Percentiles rank a stretch among this genome's conserved stretches.
Conservation (phyloP, 2,797 vertebrate species). For the Enteromius mattozi region DNA sequence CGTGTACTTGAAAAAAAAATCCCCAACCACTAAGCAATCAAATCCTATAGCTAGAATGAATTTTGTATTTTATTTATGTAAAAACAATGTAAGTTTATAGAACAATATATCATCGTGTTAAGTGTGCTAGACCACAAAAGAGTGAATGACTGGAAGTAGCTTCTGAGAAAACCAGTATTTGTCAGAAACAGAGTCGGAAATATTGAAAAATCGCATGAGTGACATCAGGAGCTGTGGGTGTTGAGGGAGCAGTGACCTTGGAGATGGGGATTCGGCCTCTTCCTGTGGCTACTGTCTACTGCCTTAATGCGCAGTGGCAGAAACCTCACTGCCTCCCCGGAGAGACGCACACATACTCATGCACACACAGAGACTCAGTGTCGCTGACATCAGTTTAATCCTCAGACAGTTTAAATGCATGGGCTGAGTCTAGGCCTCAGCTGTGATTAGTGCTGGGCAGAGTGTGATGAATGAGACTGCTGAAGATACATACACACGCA, state of each 20-base stretch:
- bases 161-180: not conserved
- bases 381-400: constrained; percentile 72
- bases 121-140: not conserved
- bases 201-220: constrained; percentile 24
- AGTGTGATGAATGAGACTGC: constrained; percentile 46
- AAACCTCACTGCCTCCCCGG: constrained; percentile 79
- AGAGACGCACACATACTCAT: constrained; percentile 63
- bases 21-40: not conserved
- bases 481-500: constrained; percentile 21
- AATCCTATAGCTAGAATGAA: not conserved
- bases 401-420: constrained; percentile 67
- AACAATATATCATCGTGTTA: not conserved
- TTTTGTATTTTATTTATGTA: not conserved
- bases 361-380: constrained; percentile 51
- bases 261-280: constrained; percentile 67
- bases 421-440: constrained; percentile 64
- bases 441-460: constrained; percentile 68
- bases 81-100: not conserved
- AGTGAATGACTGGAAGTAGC: not conserved
- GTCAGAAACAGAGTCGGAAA: not conserved
- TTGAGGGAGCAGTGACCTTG: constrained; percentile 58
- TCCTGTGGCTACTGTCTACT: constrained; percentile 75
- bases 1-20: not conserved
- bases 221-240: constrained; percentile 25
- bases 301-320: constrained; percentile 80